These are phyloP conservation scores for Garra rufa DNA, from an alignment of 2,113 vertebrate genomes.

Conservation along the genomic window DNA sequence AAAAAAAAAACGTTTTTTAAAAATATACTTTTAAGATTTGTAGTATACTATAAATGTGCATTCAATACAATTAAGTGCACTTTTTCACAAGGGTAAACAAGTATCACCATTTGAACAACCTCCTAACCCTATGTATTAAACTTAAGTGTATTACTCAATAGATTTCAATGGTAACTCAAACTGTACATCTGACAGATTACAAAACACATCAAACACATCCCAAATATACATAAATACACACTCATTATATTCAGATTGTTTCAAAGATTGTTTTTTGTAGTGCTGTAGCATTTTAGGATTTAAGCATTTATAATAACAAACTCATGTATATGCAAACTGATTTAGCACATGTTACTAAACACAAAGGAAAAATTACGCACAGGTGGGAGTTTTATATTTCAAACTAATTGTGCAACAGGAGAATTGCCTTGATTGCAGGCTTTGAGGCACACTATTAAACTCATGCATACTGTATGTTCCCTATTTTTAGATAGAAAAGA, in stretches of 20 bases:
- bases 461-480: not conserved
- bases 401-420: not conserved
- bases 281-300: not conserved
- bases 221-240: not conserved
- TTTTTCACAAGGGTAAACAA: not conserved
- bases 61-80: not conserved
- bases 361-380: not conserved
- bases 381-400: not conserved
- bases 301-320: not conserved
- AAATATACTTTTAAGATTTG: not conserved
- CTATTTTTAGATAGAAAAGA: constrained; percentile 21
- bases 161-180: not conserved
- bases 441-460: not conserved
- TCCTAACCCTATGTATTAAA: not conserved
- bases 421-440: not conserved
- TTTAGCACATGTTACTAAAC: not conserved
- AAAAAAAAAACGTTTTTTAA: not conserved
- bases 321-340: not conserved
- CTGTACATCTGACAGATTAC: not conserved
- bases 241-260: not conserved
- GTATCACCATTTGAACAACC: not conserved
- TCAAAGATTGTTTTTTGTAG: not conserved
- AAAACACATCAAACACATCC: not conserved
- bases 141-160: not conserved
- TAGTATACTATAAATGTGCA: not conserved